Evolutionary conservation across 2,113 vertebrate species (phyloP), one percentile per base, ranked within the genome.

Genomic region (Pituophis catenifer): DNA sequence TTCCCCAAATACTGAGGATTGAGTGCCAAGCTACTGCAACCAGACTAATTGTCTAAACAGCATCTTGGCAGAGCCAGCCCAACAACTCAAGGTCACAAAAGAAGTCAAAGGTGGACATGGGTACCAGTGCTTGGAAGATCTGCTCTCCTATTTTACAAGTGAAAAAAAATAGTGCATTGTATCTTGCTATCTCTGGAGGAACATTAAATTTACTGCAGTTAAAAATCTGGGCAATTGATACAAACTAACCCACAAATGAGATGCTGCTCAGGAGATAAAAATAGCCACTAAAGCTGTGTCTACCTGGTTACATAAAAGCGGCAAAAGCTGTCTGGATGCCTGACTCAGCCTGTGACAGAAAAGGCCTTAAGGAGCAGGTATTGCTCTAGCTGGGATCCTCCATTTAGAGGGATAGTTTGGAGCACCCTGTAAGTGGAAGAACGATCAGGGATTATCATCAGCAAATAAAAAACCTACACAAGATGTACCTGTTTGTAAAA

Each of bases 241-340:
- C 91, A 94, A 94, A 94, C 48, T 75, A 86, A 59, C 57, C 91
- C 90, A 48, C 88, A 91, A 90, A 92, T 50, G 33, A 86, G 75
- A 89, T 91, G 57, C 91, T 90, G 91, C 93, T 90, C 55, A 65
- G 88, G 24, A 81, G 57, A 92, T 89, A 94, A 92, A 94, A 94
- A 94, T 92, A 94, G 88, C 93, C 88, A 48, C 33, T 87, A 92
- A 94, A 94, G 93, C 93, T 52, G 75, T 92, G 58, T 52, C 57
- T 86, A 90, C 93, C 88, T 70, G 91, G 91, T 94, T 92, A 94
- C 55, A 38, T 90, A 94, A 94, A 94, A 58, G 91, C 57, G 8
- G 88, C 24, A 92, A 92, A 94, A 52, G 91, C 93, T 33, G 70
- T 33, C 91, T 86, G 87, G 90, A 38, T 8, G 65, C 24, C 90